phyloP scores from a whole-genome alignment of 2,797 vertebrate genomes.

The Decapterus maruadsi region DNA sequence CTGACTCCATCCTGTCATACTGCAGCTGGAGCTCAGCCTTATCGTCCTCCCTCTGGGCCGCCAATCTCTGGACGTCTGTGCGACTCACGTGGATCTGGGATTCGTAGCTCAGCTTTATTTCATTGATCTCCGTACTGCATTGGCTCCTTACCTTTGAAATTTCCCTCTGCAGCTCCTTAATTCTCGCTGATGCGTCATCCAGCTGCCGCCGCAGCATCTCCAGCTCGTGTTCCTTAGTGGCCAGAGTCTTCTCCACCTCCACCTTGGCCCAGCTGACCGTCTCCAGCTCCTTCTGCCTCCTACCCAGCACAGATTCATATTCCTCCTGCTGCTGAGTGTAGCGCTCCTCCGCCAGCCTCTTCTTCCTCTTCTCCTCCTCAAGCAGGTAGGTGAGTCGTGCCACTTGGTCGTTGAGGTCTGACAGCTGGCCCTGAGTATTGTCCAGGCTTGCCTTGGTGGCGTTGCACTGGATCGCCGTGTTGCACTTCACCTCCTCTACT shows the following conservation, averaged over 20 bases:
- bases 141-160: slow-evolving; percentile 98
- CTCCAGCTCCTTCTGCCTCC: slow-evolving; percentile 92
- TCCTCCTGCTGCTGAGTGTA: slow-evolving; percentile 92
- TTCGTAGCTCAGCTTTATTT: slow-evolving; percentile 95
- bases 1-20: slow-evolving; percentile 86
- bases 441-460: slow-evolving; percentile 90
- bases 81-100: slow-evolving; percentile 93
- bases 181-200: slow-evolving; percentile 87
- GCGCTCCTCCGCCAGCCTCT: slow-evolving; percentile 91
- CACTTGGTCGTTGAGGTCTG: slow-evolving; percentile 91
- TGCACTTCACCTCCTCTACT: slow-evolving; percentile 92
- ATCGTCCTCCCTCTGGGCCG: slow-evolving; percentile 90
- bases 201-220: slow-evolving; percentile 91
- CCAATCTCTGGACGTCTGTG: slow-evolving; percentile 91
- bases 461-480: slow-evolving; percentile 87
- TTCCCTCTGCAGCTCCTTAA: slow-evolving; percentile 92
- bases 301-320: slow-evolving; percentile 90
- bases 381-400: slow-evolving; percentile 87
- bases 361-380: slow-evolving; percentile 93
- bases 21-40: slow-evolving; percentile 86
- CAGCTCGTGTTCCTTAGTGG: slow-evolving; percentile 91
- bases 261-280: slow-evolving; percentile 91
- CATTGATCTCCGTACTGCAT: slow-evolving; percentile 92
- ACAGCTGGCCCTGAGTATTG: slow-evolving; percentile 88
- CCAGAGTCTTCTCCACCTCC: slow-evolving; percentile 92